phyloP scores from a whole-genome alignment of 2,888 invertebrate genomes.

The Gnatocerus cornutus region DNA sequence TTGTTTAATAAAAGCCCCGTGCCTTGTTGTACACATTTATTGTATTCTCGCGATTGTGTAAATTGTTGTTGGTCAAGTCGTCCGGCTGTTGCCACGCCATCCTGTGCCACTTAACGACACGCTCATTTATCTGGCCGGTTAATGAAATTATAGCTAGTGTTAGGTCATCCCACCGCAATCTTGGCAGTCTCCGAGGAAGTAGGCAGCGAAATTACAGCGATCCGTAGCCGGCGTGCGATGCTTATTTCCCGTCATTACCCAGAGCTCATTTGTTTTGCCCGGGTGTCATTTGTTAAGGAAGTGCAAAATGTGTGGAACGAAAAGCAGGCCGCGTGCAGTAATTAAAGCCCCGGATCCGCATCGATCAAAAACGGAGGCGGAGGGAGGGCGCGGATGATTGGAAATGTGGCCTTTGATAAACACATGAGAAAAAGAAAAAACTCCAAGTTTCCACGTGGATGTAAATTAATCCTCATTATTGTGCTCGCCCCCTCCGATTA shows the following conservation, averaged over 20 bases:
- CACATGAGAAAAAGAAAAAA: too few species aligned
- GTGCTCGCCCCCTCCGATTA: slow-evolving; percentile 2
- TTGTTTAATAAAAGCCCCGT: slow-evolving; percentile 40
- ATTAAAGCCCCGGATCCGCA: slow-evolving; percentile 42
- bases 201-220: slow-evolving; percentile 60
- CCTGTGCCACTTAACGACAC: slow-evolving; percentile 61
- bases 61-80: slow-evolving; percentile 61
- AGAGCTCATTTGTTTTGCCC: slow-evolving; percentile 59
- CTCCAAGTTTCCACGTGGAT: too few species aligned
- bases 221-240: slow-evolving; percentile 54
- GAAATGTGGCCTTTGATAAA: neutral
- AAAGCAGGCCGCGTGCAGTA: slow-evolving; percentile 44
- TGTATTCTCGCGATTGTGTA: slow-evolving; percentile 63
- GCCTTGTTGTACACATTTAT: slow-evolving; percentile 59
- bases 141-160: slow-evolving; percentile 75
- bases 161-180: slow-evolving; percentile 67
- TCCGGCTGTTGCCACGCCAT: slow-evolving; percentile 62
- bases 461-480: slow-evolving; percentile 10
- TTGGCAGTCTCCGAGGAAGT: slow-evolving; percentile 61
- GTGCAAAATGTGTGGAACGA: slow-evolving; percentile 51
- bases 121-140: slow-evolving; percentile 75
- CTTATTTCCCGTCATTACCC: slow-evolving; percentile 60
- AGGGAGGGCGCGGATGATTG: neutral
- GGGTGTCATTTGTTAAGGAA: slow-evolving; percentile 56
- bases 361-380: slow-evolving; percentile 34